phyloP scores from a whole-genome alignment of 2,888 invertebrate species.

The Priapulus caudatus region DNA sequence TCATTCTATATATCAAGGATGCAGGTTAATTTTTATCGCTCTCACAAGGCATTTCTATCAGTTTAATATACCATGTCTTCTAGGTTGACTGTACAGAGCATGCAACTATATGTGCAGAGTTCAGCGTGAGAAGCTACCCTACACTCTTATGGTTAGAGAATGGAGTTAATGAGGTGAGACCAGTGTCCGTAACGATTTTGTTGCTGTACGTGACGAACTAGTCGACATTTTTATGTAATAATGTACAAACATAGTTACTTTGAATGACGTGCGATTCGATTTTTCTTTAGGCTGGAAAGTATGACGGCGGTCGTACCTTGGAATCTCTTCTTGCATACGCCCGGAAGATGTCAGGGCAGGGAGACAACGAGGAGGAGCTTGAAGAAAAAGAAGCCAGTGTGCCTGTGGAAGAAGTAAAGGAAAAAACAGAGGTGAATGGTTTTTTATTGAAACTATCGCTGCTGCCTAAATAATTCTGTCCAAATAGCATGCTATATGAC shows the following conservation, averaged over 20 bases:
- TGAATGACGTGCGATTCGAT: too few species aligned
- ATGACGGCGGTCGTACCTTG: constrained; percentile 53
- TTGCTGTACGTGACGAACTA: neutral
- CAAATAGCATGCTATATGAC: too few species aligned
- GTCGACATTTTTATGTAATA: neutral
- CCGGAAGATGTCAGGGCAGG: constrained; percentile 57
- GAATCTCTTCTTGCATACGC: constrained; percentile 59
- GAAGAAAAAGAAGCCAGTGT: too few species aligned
- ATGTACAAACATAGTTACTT: constrained; percentile 4
- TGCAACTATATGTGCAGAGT: constrained; percentile 59
- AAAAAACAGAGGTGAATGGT: too few species aligned
- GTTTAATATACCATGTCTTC: too few species aligned
- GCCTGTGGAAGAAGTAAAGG: too few species aligned
- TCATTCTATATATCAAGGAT: too few species aligned
- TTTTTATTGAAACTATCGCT: too few species aligned
- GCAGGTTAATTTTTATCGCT: too few species aligned
- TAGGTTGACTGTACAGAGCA: constrained; percentile 67
- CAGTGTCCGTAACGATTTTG: constrained; percentile 37
- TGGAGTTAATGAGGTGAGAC: constrained; percentile 60
- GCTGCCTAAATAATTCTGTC: too few species aligned
- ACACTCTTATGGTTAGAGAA: constrained; percentile 74
- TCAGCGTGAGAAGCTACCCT: constrained; percentile 75
- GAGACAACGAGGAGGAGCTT: too few species aligned
- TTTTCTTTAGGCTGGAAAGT: constrained; percentile 54
- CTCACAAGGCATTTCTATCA: too few species aligned